Conservation (phyloP, 2,113 vertebrate genomes). For the Natator depressus region DNA sequence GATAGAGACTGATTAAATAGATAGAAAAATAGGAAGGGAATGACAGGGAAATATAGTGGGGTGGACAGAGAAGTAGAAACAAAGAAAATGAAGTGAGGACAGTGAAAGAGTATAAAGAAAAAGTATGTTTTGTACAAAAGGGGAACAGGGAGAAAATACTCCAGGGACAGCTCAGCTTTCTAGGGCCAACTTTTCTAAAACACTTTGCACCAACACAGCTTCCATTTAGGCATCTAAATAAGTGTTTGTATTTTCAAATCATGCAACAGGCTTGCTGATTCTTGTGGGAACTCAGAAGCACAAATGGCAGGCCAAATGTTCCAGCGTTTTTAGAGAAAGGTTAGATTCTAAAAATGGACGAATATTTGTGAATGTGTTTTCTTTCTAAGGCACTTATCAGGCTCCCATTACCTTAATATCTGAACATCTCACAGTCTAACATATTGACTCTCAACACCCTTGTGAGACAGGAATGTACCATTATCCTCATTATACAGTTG, state of each 20-base stretch:
- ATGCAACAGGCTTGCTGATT: background rate
- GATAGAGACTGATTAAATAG: background rate
- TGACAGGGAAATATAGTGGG: background rate
- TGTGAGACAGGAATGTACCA: background rate
- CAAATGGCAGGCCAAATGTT: background rate
- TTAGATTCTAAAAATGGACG: background rate
- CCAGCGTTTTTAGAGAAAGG: background rate
- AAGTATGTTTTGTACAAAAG: no score
- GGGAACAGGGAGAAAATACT: background rate
- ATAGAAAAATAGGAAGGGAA: background rate
- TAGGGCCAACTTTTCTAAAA: background rate
- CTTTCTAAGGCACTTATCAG: background rate
- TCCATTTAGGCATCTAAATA: background rate
- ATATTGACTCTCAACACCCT: background rate
- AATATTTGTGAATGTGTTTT: background rate
- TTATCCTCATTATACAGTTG: background rate
- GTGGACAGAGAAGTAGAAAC: background rate
- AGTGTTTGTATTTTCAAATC: background rate
- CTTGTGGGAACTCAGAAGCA: background rate
- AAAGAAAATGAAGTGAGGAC: background rate
- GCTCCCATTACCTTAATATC: background rate
- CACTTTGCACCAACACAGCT: background rate
- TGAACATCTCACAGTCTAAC: background rate
- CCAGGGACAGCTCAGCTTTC: background rate
- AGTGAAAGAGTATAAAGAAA: background rate